Conservation (phyloP, 2,797 vertebrate genomes). For the Acanthis flammea region DNA sequence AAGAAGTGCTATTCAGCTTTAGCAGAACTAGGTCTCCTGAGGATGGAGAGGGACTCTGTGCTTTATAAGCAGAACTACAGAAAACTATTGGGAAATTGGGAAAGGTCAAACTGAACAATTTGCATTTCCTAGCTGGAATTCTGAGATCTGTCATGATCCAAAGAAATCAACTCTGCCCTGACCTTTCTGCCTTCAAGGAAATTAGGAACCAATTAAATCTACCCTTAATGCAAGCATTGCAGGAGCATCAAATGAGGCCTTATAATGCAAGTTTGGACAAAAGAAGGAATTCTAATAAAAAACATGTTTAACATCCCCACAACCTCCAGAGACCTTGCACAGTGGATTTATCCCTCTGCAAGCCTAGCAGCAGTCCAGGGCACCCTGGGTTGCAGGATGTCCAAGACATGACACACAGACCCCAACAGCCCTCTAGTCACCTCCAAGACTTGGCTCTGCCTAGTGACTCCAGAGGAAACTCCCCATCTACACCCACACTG, state of each 20-base stretch:
- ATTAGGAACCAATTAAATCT: not conserved
- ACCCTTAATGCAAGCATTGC: not conserved
- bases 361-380: not conserved
- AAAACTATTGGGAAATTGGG: not conserved
- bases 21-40: not conserved
- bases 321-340: not conserved
- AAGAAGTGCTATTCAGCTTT: slow-evolving; percentile 7
- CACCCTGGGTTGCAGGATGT: not conserved
- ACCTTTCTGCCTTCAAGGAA: not conserved
- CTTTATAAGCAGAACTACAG: not conserved
- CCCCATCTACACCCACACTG: not conserved
- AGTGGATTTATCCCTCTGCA: not conserved
- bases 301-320: not conserved
- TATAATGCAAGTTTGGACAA: not conserved
- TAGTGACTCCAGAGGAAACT: not conserved
- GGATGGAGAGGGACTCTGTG: not conserved
- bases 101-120: not conserved
- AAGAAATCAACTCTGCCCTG: not conserved
- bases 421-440: not conserved
- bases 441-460: not conserved
- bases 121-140: not conserved
- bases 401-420: not conserved
- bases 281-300: not conserved
- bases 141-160: not conserved
- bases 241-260: not conserved